A percentile compares a stretch with the other conserved stretches of the same genome.
phyloP scores from a whole-genome alignment of 2,797 vertebrate species.

The Pempheris klunzingeri region DNA sequence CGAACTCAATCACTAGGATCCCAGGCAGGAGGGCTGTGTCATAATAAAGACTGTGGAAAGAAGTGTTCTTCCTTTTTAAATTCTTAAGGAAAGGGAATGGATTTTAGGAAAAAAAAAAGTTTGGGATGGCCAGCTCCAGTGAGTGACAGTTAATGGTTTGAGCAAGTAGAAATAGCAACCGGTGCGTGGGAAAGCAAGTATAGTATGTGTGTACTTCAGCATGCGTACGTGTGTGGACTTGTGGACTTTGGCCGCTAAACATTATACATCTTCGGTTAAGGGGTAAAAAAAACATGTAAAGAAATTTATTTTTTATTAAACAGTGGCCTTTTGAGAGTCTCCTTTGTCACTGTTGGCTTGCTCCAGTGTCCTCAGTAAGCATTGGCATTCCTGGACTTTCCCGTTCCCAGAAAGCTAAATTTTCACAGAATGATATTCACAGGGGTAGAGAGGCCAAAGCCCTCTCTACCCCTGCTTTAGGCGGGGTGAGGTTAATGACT shows the following conservation, averaged over 20 bases:
- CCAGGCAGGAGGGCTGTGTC: slow-evolving; percentile 52
- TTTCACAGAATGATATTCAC: slow-evolving; percentile 67
- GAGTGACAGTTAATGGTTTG: slow-evolving; percentile 75
- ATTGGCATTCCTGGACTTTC: slow-evolving; percentile 73
- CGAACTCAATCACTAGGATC: slow-evolving; percentile 59
- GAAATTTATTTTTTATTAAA: slow-evolving; percentile 80
- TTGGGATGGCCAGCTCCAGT: slow-evolving; percentile 69
- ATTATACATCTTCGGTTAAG: slow-evolving; percentile 62
- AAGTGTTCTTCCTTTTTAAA: slow-evolving; percentile 49
- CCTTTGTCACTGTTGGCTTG: slow-evolving; percentile 84
- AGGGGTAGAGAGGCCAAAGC: slow-evolving; percentile 51
- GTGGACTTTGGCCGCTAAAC: slow-evolving; percentile 79
- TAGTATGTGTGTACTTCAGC: slow-evolving; percentile 39
- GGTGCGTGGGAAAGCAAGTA: slow-evolving; percentile 71
- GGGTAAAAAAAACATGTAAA: slow-evolving; percentile 65
- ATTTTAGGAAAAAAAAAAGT: slow-evolving; percentile 53
- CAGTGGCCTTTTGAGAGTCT: slow-evolving; percentile 76
- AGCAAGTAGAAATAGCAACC: slow-evolving; percentile 63
- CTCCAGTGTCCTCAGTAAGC: slow-evolving; percentile 68
- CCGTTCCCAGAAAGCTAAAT: slow-evolving; percentile 78
- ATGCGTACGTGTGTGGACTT: slow-evolving; percentile 67
- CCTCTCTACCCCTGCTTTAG: slow-evolving; percentile 26
- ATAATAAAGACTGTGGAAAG: slow-evolving; percentile 46
- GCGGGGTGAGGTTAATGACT: slow-evolving; percentile 28
- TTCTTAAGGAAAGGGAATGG: slow-evolving; percentile 48